These are phyloP conservation scores for Odontamblyopus lacepedii DNA, from an alignment of 2,797 vertebrate species.

Conservation along the genomic window DNA sequence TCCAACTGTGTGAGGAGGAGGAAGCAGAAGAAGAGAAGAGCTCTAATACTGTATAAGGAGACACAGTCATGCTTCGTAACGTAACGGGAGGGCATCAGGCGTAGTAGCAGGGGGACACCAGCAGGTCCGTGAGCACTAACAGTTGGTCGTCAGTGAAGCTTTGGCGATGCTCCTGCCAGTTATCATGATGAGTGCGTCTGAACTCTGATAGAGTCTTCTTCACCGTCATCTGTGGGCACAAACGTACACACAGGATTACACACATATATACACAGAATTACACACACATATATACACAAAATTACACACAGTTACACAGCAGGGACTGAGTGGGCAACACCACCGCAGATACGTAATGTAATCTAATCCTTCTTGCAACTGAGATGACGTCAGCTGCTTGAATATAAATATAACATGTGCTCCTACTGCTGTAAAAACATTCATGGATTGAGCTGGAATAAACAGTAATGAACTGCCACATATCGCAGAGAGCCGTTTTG, in stretches of 20 bases:
- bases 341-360: neutral
- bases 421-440: too few relatives aligned
- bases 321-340: neutral
- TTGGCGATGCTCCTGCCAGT: constrained; percentile 98
- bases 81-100: constrained; percentile 51
- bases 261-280: neutral
- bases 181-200: constrained; percentile 96
- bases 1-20: neutral
- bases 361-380: too few relatives aligned
- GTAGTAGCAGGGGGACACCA: constrained; percentile 88
- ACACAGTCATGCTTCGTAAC: constrained; percentile 14
- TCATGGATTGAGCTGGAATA: too few relatives aligned
- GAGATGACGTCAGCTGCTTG: neutral
- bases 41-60: neutral
- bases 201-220: constrained; percentile 98
- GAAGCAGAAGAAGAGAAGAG: neutral
- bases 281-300: too few relatives aligned
- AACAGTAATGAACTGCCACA: neutral
- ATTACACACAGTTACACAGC: neutral
- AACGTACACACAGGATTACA: neutral
- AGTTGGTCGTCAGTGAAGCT: constrained; percentile 97
- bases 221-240: constrained; percentile 88
- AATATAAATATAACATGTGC: too few relatives aligned
- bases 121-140: constrained; percentile 94
- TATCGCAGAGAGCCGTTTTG: neutral